A percentile compares a stretch with the other conserved stretches of the same genome.
Conservation (phyloP, 2,888 invertebrate genomes). For the Coelopa pilipes region DNA sequence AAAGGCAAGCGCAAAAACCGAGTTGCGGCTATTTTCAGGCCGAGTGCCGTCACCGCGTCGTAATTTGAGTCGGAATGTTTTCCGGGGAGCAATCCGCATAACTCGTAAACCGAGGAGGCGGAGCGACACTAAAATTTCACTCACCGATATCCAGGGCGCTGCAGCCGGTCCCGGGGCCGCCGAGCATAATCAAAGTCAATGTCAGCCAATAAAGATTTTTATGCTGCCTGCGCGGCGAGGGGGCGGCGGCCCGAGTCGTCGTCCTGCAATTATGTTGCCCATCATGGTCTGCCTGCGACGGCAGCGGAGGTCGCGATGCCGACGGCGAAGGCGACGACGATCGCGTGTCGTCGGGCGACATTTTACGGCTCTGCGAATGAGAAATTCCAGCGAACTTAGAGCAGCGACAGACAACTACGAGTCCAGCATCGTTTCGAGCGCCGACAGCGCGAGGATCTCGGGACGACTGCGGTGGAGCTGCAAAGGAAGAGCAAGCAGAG, state of each 20-base stretch:
- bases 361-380: constrained; percentile 44
- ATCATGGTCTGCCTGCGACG: not conserved
- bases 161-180: constrained; percentile 41
- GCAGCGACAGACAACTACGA: too few species aligned
- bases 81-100: too few species aligned
- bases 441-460: too few species aligned
- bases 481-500: constrained; percentile 28
- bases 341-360: constrained; percentile 52
- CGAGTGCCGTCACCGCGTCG: not conserved
- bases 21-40: too few species aligned
- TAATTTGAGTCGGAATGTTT: not conserved
- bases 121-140: constrained; percentile 40
- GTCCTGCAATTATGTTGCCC: too few species aligned
- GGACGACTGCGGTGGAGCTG: not conserved
- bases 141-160: constrained; percentile 59
- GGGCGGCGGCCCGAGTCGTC: too few species aligned
- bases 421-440: too few species aligned
- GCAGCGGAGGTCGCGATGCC: constrained; percentile 43
- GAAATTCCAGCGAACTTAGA: not conserved
- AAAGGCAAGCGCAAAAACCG: too few species aligned
- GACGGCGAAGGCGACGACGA: not conserved
- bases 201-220: constrained; percentile 62
- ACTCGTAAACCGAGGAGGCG: not conserved
- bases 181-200: constrained; percentile 61
- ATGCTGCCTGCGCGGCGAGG: constrained; percentile 58